These are phyloP conservation scores for Ctenomys sociabilis DNA, from an alignment of 2,113 vertebrate species.

Conservation along the genomic window DNA sequence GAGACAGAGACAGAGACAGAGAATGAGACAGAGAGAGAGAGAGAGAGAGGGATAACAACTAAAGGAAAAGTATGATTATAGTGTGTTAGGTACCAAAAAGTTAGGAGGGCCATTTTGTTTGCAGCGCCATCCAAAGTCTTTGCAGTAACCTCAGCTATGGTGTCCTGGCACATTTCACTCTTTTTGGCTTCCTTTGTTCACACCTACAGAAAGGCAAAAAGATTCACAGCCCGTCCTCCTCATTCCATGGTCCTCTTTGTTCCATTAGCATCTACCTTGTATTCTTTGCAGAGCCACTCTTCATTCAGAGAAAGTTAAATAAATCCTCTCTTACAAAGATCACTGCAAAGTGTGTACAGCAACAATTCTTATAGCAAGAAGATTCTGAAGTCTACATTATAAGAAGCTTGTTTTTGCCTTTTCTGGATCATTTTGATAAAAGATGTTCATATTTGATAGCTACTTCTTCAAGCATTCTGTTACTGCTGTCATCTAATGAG, in stretches of 20 bases:
- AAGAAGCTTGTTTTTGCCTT: slow-evolving; percentile 49
- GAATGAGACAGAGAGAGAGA: too few species aligned
- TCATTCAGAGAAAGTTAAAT: background rate
- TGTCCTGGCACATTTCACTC: background rate
- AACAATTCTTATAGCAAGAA: background rate
- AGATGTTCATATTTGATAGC: slow-evolving; percentile 22
- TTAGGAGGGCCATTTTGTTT: slow-evolving; percentile 29
- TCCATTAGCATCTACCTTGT: slow-evolving; percentile 36
- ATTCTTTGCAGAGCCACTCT: background rate
- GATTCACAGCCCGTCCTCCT: background rate
- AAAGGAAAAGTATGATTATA: background rate
- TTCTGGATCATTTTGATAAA: background rate
- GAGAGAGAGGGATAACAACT: slow-evolving; percentile 7
- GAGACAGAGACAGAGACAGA: too few species aligned
- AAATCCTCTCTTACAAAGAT: slow-evolving; percentile 52
- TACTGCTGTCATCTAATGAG: background rate
- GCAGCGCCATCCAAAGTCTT: background rate
- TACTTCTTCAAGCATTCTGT: slow-evolving; percentile 14
- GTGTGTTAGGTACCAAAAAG: background rate
- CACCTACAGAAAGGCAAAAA: background rate
- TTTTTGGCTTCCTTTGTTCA: slow-evolving; percentile 20
- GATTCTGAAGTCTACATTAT: background rate
- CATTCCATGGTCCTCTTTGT: background rate
- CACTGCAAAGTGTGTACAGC: background rate
- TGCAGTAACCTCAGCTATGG: background rate